phyloP scores from a whole-genome alignment of 2,113 vertebrate species.

The Caretta caretta region DNA sequence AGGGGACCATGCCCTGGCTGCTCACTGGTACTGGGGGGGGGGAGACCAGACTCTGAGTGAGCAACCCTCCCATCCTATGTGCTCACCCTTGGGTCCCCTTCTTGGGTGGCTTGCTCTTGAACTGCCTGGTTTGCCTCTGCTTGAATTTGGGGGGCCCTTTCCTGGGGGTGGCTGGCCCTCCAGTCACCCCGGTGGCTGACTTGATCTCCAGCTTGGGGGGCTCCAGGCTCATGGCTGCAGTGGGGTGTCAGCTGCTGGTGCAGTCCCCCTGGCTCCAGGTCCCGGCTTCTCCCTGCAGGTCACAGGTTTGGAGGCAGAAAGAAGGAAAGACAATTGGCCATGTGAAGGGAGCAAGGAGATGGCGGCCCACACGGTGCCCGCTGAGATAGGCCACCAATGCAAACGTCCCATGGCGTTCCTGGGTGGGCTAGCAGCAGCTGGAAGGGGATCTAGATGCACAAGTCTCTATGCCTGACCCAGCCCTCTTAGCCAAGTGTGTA shows the following conservation, averaged over 20 bases:
- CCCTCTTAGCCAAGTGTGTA: too few species aligned
- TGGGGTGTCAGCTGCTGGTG: neutral
- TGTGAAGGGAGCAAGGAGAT: neutral
- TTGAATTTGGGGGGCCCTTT: slow-evolving; percentile 97
- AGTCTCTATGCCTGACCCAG: neutral
- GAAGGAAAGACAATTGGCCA: neutral
- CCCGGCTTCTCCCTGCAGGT: fast-evolving
- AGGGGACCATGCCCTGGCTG: neutral
- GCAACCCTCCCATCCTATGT: too few species aligned
- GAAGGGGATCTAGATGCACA: neutral
- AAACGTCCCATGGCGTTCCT: fast-evolving
- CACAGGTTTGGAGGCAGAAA: neutral
- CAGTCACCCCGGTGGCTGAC: slow-evolving; percentile 89
- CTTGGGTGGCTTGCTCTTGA: slow-evolving; percentile 98
- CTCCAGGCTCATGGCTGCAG: slow-evolving; percentile 89
- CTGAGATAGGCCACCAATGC: neutral
- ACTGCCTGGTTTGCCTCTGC: slow-evolving; percentile 95
- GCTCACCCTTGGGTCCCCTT: slow-evolving; percentile 94
- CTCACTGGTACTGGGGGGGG: neutral
- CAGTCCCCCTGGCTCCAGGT: neutral
- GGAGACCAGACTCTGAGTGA: neutral
- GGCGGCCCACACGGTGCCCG: too few species aligned
- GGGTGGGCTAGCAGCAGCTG: neutral
- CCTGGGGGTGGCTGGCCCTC: slow-evolving; percentile 92
- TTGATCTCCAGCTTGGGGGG: slow-evolving; percentile 88